Conservation (phyloP, 1,140 invertebrate species). For the Leptinotarsa texana region DNA sequence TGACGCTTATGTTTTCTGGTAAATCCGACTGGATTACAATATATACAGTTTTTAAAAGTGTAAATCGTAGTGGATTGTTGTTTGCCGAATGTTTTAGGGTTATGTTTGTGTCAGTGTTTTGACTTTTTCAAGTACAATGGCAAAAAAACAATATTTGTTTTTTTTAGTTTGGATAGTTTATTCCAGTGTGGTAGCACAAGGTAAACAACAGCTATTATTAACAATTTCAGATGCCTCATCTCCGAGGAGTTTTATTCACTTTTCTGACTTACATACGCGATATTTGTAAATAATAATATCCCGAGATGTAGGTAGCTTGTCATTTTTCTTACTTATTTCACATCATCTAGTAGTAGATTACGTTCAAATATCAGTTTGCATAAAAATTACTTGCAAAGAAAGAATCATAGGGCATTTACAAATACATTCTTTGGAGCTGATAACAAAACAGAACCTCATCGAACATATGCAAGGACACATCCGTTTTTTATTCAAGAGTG, state of each 20-base stretch:
- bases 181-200: slow-evolving; percentile 29
- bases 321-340: not conserved
- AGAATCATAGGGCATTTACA: no score
- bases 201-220: slow-evolving; percentile 22
- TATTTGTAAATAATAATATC: not conserved
- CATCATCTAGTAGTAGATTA: not conserved
- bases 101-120: not conserved
- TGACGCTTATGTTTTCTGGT: slow-evolving; percentile 11
- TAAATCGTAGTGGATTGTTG: not conserved
- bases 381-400: not conserved
- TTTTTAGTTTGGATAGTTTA: slow-evolving; percentile 24
- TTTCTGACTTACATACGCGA: not conserved
- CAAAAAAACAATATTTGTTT: slow-evolving; percentile 4
- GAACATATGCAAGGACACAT: no score
- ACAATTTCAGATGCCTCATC: not conserved
- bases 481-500: no score
- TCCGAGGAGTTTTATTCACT: not conserved
- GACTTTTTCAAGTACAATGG: not conserved
- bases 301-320: not conserved
- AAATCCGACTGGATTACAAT: not conserved
- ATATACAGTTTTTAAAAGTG: not conserved
- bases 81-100: not conserved
- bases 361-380: not conserved
- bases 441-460: no score
- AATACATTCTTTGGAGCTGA: no score